Evolutionary conservation across 2,797 vertebrate species (phyloP).

Genomic region (Cetoscarus ocellatus): DNA sequence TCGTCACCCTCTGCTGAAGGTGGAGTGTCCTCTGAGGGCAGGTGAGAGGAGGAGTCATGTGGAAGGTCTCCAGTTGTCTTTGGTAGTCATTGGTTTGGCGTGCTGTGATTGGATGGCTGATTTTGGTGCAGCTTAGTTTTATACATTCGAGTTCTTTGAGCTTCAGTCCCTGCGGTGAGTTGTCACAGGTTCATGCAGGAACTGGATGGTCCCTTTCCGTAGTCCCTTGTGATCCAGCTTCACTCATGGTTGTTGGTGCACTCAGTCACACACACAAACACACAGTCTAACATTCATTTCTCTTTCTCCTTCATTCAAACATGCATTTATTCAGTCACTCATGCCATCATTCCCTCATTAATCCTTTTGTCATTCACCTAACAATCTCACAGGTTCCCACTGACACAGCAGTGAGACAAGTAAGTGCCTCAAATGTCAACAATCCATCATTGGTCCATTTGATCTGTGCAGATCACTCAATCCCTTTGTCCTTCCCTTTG

Average conservation of each 20-base stretch:
- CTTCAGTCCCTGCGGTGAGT: slow-evolving; percentile 79
- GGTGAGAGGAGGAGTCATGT: slow-evolving; percentile 52
- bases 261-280: slow-evolving; percentile 34
- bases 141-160: slow-evolving; percentile 86
- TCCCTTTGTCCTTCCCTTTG: slow-evolving; percentile 68
- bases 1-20: slow-evolving; percentile 58
- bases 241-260: slow-evolving; percentile 77
- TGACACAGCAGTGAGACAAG: slow-evolving; percentile 71
- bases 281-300: slow-evolving; percentile 50
- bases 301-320: slow-evolving; percentile 49
- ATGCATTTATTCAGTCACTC: slow-evolving; percentile 62
- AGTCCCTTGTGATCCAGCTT: slow-evolving; percentile 77
- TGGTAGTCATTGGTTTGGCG: slow-evolving; percentile 78
- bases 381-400: slow-evolving; percentile 64
- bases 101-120: slow-evolving; percentile 62
- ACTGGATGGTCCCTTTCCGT: slow-evolving; percentile 68
- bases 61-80: slow-evolving; percentile 83
- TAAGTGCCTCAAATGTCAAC: slow-evolving; percentile 79
- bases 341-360: slow-evolving; percentile 48
- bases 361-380: slow-evolving; percentile 39
- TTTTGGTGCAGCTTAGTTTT: slow-evolving; percentile 79
- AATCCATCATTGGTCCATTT: slow-evolving; percentile 67
- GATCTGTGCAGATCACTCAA: slow-evolving; percentile 60
- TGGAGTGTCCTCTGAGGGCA: slow-evolving; percentile 49
- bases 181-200: slow-evolving; percentile 70